Evolutionary conservation across 1,140 invertebrate species (phyloP), one percentile per base, ranked within the genome.

Genomic region (Andrena cerasifolii): DNA sequence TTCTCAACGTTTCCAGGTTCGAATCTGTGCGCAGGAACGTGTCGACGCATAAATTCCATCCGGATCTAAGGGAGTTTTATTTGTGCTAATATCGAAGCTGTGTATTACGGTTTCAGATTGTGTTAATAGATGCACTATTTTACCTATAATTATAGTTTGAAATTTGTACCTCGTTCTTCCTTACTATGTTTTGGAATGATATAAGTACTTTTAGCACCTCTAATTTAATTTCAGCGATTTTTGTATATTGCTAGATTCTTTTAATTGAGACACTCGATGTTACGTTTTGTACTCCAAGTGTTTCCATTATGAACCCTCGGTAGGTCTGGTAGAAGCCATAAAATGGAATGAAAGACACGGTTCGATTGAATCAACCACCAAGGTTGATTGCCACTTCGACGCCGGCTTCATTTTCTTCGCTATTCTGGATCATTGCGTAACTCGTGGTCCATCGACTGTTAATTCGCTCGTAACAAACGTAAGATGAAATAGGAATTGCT

Each of bases 311-410:
- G 40, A 51, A 28, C 16, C 3, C 12, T 14, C 16, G 36, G 14
- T 31, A 45, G 16, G 14, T 18, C 6, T 8, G n/a, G 7, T 0
- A 18, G 71, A 73, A 73, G 47, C 71, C 58, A 12, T 73, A 28
- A 43, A 63, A 73, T 21, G 33, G 62, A 53, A 73, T 73, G 51
- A 73, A 63, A 62, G 31, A 24, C 21, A n/a, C 45, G 18, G n/a
- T 53, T 73, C 58, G 49, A 73, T 73, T 73, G 61, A 63, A 73
- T 1, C 18, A 18, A 8, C 26, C 36, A 5, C 12, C 47, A 73
- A 73, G 47, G 58, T 40, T 33, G 71, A 40, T 21, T 40, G 33
- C 45, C 24, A 59, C 14, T 28, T 62, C 3, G 10, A 49, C 24
- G 16, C 14, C 28, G 10, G 5, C 21, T 40, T 51, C 45, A 21